phyloP scores from a whole-genome alignment of 2,888 invertebrate genomes.

The Ferrisia virgata region DNA sequence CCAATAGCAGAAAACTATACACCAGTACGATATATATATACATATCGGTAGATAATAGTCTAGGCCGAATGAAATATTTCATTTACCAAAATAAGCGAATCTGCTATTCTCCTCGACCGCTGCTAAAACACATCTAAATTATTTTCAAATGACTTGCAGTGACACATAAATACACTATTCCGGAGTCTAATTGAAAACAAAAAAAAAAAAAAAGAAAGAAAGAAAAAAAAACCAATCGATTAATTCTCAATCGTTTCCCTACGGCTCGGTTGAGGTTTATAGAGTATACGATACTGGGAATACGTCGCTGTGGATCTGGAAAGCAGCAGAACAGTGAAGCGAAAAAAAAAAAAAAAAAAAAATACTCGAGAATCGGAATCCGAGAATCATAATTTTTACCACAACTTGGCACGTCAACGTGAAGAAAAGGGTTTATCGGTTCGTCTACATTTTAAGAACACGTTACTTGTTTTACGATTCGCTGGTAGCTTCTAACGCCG shows the following conservation, averaged over 20 bases:
- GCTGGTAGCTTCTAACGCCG: conserved; percentile 39
- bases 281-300: no score
- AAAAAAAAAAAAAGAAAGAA: neutral
- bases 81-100: conserved; percentile 20
- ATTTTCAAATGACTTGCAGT: neutral
- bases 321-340: neutral
- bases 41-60: no score
- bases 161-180: conserved; percentile 10
- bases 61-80: neutral
- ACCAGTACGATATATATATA: no score
- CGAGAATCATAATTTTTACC: conserved; percentile 36
- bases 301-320: no score
- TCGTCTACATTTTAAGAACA: conserved; percentile 36
- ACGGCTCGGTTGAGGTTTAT: neutral
- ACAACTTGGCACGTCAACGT: conserved; percentile 37
- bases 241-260: conserved; percentile 29
- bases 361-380: conserved; percentile 32
- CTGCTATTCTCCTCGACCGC: neutral
- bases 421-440: conserved; percentile 18
- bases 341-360: neutral
- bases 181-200: neutral
- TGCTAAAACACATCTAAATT: conserved; percentile 24
- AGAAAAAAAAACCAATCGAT: conserved; percentile 16
- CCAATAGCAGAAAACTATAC: neutral
- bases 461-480: conserved; percentile 34